Evolutionary conservation across 1,140 invertebrate species (phyloP), one percentile per base, ranked within the genome.

Genomic region (Nasonia longicornis): DNA sequence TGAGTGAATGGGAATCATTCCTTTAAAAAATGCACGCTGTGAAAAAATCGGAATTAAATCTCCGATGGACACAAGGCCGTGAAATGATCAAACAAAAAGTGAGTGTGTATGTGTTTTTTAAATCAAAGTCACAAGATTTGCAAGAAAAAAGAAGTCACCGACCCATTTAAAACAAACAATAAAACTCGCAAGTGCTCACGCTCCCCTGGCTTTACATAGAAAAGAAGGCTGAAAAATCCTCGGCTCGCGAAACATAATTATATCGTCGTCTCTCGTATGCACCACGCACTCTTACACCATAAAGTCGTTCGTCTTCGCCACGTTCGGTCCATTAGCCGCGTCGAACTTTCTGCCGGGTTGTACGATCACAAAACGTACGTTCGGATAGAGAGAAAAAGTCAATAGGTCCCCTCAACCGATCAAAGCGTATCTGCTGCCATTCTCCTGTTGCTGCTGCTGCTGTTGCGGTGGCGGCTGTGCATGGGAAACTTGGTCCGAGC

Each of bases 361-460:
- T 58, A 58, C 52, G 20, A 58, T n/a, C 52, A 58, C 52, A 58
- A 58, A 58, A 58, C 4, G 52, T 58, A 58, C 20, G 16, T 58
- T 42, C 14, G 52, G 16, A n/a, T 58, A 58, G 52, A 58, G 52
- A 58, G 52, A 58, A 58, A 58, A 58, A 58, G 20, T 58, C 20
- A 58, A 58, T 58, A 58, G 52, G 52, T 58, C 52, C 52, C 52
- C 52, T 82, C 45, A 82, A 35, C 76, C 76, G 26, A 78, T 82
- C 58, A 78, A 67, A 66, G 76, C 80, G 76, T 82, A 82, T 82
- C 80, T 82, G 52, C 16, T 66, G 58, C 67, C 35, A 22, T 38
- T 58, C 58, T 79, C 64, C 52, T 64, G 73, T 3, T 77, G 78
- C 35, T 48, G 78, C 58, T 73, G 79, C 22, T 64, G 79, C 29